Evolutionary conservation across 2,888 invertebrate species (phyloP).

Genomic region (Idaea straminata): DNA sequence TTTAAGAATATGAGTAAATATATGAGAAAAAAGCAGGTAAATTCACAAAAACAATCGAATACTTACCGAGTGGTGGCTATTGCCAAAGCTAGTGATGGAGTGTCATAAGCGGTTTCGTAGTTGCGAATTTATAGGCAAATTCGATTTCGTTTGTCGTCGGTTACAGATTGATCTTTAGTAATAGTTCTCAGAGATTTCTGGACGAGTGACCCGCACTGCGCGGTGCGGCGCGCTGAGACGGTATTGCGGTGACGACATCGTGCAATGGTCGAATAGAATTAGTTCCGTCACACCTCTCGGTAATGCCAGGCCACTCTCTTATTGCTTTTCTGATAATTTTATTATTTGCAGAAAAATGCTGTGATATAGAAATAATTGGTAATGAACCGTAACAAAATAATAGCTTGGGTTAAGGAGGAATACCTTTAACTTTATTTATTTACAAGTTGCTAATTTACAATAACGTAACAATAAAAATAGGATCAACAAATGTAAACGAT

Average conservation of each 20-base stretch:
- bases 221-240: slow-evolving; percentile 15
- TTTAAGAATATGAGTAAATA: slow-evolving; percentile 3
- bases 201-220: slow-evolving; percentile 62
- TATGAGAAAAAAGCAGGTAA: neutral
- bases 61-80: slow-evolving; percentile 35
- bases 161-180: slow-evolving; percentile 74
- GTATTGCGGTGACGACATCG: slow-evolving; percentile 61
- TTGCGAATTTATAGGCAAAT: slow-evolving; percentile 73
- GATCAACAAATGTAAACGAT: slow-evolving; percentile 38
- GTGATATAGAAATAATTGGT: neutral
- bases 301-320: slow-evolving; percentile 3
- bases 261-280: slow-evolving; percentile 63
- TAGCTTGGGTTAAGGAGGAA: neutral
- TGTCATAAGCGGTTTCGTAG: slow-evolving; percentile 64
- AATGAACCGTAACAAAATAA: neutral
- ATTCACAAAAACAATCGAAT: slow-evolving; percentile 5
- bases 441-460: slow-evolving; percentile 58
- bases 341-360: neutral
- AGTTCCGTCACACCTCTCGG: slow-evolving; percentile 54
- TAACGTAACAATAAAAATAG: slow-evolving; percentile 43
- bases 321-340: neutral
- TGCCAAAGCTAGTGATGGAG: slow-evolving; percentile 52
- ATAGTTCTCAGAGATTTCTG: slow-evolving; percentile 75
- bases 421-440: slow-evolving; percentile 49
- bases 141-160: slow-evolving; percentile 68